Conservation (phyloP, 2,888 invertebrate genomes). For the Chrysotoxum bicinctum region DNA sequence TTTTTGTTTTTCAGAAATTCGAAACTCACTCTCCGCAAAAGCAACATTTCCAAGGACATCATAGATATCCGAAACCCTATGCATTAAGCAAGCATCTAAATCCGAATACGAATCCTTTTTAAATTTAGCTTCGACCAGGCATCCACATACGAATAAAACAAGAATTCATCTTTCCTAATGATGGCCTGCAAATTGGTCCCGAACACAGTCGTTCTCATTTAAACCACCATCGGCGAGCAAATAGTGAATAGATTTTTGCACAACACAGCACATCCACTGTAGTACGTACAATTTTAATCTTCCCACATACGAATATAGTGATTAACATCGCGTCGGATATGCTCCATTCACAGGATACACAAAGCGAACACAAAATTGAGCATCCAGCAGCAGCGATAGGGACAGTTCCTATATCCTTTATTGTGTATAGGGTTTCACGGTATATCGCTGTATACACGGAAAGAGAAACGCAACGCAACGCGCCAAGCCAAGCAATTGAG, state of each 20-base stretch:
- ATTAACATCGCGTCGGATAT: conserved; percentile 45
- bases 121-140: not conserved
- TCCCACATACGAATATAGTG: conserved; percentile 23
- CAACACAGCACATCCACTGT: conserved; percentile 10
- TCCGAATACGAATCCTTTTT: not conserved
- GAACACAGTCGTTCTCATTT: conserved; percentile 46
- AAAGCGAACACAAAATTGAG: conserved; percentile 13
- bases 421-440: conserved; percentile 1
- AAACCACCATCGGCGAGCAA: conserved; percentile 25
- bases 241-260: conserved; percentile 47
- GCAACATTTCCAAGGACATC: not conserved
- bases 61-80: not conserved
- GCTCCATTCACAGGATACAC: conserved; percentile 32
- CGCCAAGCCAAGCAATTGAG: not conserved
- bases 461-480: not conserved
- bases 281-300: not conserved
- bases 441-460: too few species aligned
- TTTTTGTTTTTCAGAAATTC: not conserved
- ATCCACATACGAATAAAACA: not conserved
- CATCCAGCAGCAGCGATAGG: not conserved
- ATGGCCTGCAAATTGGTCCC: conserved; percentile 58
- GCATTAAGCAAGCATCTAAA: not conserved
- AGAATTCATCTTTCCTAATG: conserved; percentile 37
- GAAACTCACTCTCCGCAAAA: not conserved
- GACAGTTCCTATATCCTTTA: not conserved